These are phyloP conservation scores for Cyrtonyx montezumae DNA, from an alignment of 2,113 vertebrate species.

Conservation along the genomic window DNA sequence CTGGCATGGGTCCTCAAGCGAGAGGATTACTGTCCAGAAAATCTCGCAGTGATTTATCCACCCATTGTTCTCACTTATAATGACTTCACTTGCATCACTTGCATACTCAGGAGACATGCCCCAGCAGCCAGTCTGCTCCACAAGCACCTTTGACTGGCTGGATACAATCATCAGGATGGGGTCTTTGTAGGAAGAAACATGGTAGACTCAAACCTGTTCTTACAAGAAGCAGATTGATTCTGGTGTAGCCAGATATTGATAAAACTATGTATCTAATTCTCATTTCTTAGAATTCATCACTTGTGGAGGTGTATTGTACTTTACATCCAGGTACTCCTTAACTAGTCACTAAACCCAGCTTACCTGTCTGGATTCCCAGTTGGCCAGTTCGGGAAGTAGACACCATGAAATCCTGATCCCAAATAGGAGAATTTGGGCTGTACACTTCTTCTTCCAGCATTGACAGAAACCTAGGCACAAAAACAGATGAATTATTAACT, in stretches of 20 bases:
- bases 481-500: neutral
- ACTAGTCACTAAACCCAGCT: neutral
- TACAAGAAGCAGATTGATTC: neutral
- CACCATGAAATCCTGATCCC: constrained; percentile 92
- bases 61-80: neutral
- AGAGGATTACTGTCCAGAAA: neutral
- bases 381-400: constrained; percentile 83
- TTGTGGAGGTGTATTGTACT: neutral
- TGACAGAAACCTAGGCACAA: constrained; percentile 89
- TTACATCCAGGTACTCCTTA: neutral
- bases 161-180: neutral
- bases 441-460: constrained; percentile 99
- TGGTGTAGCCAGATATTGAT: neutral
- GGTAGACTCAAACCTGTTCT: neutral
- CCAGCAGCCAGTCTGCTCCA: neutral
- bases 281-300: neutral
- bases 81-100: neutral
- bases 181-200: neutral
- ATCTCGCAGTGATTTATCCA: neutral
- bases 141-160: neutral
- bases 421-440: constrained; percentile 95
- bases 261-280: neutral
- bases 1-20: neutral
- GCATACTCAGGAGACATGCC: neutral
- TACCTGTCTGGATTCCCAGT: constrained; percentile 89